A percentile compares a stretch with the other conserved stretches of the same genome.
phyloP scores from a whole-genome alignment of 2,888 invertebrate genomes.

The Plutella xylostella region DNA sequence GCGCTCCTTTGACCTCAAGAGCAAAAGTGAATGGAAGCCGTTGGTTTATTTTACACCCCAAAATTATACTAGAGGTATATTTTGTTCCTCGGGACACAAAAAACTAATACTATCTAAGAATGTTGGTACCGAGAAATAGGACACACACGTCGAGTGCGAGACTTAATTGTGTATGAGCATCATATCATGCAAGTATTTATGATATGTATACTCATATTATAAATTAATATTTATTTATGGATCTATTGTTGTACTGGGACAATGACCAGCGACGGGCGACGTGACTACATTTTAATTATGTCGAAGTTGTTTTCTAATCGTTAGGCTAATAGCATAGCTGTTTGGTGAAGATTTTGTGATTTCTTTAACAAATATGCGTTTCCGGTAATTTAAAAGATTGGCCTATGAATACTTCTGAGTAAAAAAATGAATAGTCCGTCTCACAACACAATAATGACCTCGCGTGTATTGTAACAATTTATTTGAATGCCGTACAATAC shows the following conservation, averaged over 20 bases:
- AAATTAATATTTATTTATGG: slow-evolving; percentile 37
- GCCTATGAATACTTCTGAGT: too few relatives aligned
- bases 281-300: slow-evolving; percentile 25
- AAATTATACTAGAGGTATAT: neutral
- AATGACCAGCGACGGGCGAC: slow-evolving; percentile 30
- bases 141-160: neutral
- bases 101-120: neutral
- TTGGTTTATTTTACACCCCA: neutral
- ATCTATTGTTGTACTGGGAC: slow-evolving; percentile 38
- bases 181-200: neutral
- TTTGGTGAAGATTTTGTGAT: too few relatives aligned
- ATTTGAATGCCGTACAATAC: too few relatives aligned
- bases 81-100: neutral
- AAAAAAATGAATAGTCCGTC: too few relatives aligned
- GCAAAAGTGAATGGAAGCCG: slow-evolving; percentile 8
- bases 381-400: too few relatives aligned
- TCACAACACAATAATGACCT: too few relatives aligned
- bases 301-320: too few relatives aligned
- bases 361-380: too few relatives aligned
- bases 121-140: neutral
- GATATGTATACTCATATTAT: slow-evolving; percentile 10
- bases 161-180: neutral
- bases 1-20: slow-evolving; percentile 26
- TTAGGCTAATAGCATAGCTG: too few relatives aligned
- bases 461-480: too few relatives aligned